Base-by-base conservation (phyloP, 2,888 invertebrate genomes). In the Nomada hirtipes region DNA sequence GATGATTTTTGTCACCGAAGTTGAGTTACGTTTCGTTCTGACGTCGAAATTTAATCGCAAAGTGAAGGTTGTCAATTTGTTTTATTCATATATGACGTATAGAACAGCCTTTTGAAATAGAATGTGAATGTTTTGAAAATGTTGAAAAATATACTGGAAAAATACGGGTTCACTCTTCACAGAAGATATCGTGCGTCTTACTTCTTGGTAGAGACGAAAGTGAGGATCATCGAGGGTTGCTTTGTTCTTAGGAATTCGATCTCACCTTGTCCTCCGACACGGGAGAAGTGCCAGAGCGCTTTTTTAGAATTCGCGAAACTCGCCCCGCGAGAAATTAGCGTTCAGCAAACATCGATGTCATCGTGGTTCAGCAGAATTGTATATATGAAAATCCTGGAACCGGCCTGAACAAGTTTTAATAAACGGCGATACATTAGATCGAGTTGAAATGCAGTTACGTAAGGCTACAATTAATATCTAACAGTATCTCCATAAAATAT, bases 271-370 rank as follows among this genome's bases (percentile, higher is more conserved):
- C 26, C 11, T 70, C n/a, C 55, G 60, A 20, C 73, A 13, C 50
- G 76, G 82, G 79, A 82, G 64, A 50, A 36, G 15, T 82, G 82
- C 84, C 84, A 84, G 67, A 67, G 74, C 52, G 29, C 1, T 29
- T 36, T 44, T 60, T 60, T 20, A 23, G 70, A 70, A 60, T 60
- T 36, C 47, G 59, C 47, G 47, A 69, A 59, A 69, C 23, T 11
- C 11, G 36, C 4, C 0, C 42, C 20, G 20, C 0, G 23, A 18
- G 18, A n/a, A 13, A 26, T 69, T 18, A n/a, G 15, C 13, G 1
- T 57, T 23, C 63, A 15, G 13, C 15, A 10, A 70, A 15, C 47
- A 20, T 23, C 11, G 10, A n/a, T 29, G n/a, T 53, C 15, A n/a
- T 29, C 29, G n/a, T 29, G 29, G 15, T n/a, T 67, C 47, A 11